Base-by-base conservation (phyloP, 2,797 vertebrate species). In the Natrix natrix region DNA sequence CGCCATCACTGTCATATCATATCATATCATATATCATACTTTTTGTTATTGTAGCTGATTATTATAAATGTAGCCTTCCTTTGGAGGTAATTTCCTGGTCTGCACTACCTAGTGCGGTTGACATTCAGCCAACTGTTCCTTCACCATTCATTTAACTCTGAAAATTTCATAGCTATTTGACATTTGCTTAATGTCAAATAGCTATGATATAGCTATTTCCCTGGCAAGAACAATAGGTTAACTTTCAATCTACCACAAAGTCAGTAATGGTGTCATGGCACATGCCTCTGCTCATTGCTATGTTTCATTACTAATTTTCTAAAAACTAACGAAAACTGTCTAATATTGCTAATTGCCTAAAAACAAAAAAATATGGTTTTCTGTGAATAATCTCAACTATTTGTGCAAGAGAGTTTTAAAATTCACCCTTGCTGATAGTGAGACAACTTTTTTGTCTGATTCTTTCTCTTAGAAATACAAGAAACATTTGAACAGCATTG, bases 401-500 rank as follows among this genome's bases (percentile, higher is more conserved):
- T 57, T 28, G 56, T 54, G 12, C 63, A 57, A 66, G 32, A 8
- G 26, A 83, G 20, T 52, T 61, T 92, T 86, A 66, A 28, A 66
- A 48, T 89, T 43, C 83, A 54, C 55, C 32, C 52, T 57, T 69
- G 89, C 5, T 24, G 24, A 63, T 55, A 32, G 22, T 66, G 32
- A 16, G 55, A 55, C 60, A 56, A 86, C n/a, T 90, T 48, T 89
- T 57, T 63, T 69, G 12, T 48, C 52, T 3, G 52, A 86, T 61
- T 93, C 54, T 74, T 83, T 91, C 90, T 78, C 32, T 78, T 83
- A 83, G 57, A 78, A 88, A 91, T 12, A 43, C 86, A 88, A 88
- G n/a, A 87, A 61, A 91, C 56, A 83, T 91, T 78, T 78, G 43
- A 91, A 63, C 56, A 54, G 83, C 37, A 54, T 88, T 88, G 37